Base-by-base conservation (phyloP, 64 coral and sea anemone species). In the Montipora foliosa region DNA sequence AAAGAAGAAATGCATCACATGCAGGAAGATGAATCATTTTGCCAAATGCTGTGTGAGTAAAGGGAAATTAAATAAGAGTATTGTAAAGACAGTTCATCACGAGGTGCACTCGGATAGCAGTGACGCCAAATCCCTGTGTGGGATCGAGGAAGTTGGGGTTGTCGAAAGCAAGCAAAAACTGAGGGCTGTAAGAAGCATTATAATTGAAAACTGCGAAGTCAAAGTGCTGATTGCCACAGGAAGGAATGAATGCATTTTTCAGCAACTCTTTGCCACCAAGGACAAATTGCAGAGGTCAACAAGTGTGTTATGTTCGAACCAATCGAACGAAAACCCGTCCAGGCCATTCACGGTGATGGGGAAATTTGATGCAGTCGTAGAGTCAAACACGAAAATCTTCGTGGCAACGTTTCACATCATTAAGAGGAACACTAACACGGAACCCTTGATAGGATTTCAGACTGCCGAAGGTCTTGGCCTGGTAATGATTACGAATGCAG, bases 281-380 rank as follows among this genome's bases (percentile, higher is more conserved):
- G 49, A 20, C 21, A 81, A 47, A 81, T 19, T 81, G 57, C 25
- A 81, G 48, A 51, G 9, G 48, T 51, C 48, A 59, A 49, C 49
- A 81, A 81, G 49, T 81, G 57, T 81, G 6, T 22, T 57, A 60
- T 50, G 7, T 6, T 37, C 53, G 50, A 68, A 24, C 57, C 81
- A 84, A 45, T 67, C 20, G 24, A 53, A 84, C 19, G 24, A 84
- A 84, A 84, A 62, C 81, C 59, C 20, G 11, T 57, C 57, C 51
- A 29, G 24, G 64, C 81, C 81, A 66, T 53, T 84, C 6, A 25
- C 24, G 25, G 60, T 64, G 60, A 64, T 64, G 60, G 81, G 79
- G 57, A 84, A 84, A 60, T 84, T 84, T 64, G 81, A 84, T 46
- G 81, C 57, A 14, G 57, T 84, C 6, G 64, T 84, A n/a, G 81